These are phyloP conservation scores for Macrosteles quadrilineatus DNA, from an alignment of 1,140 invertebrate species.

Conservation along the genomic window DNA sequence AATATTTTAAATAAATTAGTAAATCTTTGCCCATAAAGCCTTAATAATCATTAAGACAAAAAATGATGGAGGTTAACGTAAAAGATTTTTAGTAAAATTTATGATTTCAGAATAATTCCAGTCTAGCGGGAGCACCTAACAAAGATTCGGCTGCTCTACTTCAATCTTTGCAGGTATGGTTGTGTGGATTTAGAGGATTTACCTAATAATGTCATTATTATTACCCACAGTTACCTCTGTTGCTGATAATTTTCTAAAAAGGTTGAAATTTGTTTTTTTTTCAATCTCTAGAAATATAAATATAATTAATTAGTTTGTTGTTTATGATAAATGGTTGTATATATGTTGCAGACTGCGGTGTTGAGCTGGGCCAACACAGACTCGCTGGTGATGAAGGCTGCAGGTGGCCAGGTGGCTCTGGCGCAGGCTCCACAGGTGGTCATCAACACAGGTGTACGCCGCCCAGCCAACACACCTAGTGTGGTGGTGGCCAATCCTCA, in stretches of 20 bases:
- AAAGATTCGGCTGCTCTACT: conserved; percentile 24
- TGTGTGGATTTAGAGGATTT: no score
- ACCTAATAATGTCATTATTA: no score
- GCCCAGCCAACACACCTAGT: conserved; percentile 22
- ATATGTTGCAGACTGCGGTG: conserved; percentile 45
- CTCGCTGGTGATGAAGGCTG: conserved; percentile 40
- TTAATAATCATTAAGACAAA: no score
- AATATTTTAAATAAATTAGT: no score
- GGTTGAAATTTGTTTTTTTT: no score
- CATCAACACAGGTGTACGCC: conserved; percentile 31
- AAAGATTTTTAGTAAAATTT: neutral
- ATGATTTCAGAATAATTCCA: conserved; percentile 12
- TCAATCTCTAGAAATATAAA: no score
- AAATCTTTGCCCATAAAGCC: no score
- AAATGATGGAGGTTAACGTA: no score
- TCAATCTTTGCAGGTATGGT: conserved; percentile 23
- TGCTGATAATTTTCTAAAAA: no score
- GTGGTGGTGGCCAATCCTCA: conserved; percentile 36
- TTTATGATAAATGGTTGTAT: no score
- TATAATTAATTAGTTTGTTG: no score
- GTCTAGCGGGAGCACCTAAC: conserved; percentile 1
- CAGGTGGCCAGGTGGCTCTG: conserved; percentile 17
- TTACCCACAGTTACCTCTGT: no score
- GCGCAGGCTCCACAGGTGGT: conserved; percentile 28
- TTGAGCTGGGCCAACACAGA: conserved; percentile 40